Percentiles rank a stretch among this genome's conserved stretches.
Evolutionary conservation across 2,113 vertebrate genomes (phyloP).

Genomic region (Cacatua alba): DNA sequence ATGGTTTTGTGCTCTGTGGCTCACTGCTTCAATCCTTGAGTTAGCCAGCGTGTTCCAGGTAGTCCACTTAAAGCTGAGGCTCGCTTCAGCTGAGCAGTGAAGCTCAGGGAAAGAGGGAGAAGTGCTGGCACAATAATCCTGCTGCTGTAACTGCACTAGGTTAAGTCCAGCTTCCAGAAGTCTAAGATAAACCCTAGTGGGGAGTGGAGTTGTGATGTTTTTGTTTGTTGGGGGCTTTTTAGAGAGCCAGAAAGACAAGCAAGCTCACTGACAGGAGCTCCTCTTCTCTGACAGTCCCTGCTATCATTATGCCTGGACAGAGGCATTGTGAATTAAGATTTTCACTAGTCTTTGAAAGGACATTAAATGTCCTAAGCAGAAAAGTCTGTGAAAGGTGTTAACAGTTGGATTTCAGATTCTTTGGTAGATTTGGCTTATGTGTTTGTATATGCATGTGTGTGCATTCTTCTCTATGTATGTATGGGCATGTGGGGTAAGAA

Average conservation of each 20-base stretch:
- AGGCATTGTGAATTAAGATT: not conserved
- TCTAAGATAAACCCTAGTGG: not conserved
- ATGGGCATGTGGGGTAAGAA: not conserved
- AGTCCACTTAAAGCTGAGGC: not conserved
- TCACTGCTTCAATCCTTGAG: not conserved
- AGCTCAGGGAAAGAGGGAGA: not conserved
- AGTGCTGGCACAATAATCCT: not conserved
- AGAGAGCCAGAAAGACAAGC: not conserved
- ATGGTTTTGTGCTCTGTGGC: not conserved
- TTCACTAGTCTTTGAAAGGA: not conserved
- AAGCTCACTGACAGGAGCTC: not conserved
- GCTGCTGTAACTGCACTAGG: not conserved
- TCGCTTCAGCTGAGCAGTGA: not conserved
- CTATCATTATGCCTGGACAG: not conserved
- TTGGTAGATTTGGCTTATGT: not conserved
- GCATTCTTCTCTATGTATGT: fast-evolving
- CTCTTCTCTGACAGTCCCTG: not conserved
- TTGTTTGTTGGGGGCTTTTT: fast-evolving
- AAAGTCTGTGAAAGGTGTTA: not conserved
- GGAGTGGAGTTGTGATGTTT: fast-evolving
- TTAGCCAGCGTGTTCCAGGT: fast-evolving
- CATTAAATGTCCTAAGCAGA: not conserved
- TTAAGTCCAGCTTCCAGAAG: not conserved
- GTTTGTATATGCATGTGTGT: fast-evolving
- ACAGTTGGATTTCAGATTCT: not conserved